A percentile compares a stretch with the other conserved stretches of the same genome.
Evolutionary conservation across 1,140 invertebrate genomes (phyloP).

Genomic region (Lordiphosa mommai): DNA sequence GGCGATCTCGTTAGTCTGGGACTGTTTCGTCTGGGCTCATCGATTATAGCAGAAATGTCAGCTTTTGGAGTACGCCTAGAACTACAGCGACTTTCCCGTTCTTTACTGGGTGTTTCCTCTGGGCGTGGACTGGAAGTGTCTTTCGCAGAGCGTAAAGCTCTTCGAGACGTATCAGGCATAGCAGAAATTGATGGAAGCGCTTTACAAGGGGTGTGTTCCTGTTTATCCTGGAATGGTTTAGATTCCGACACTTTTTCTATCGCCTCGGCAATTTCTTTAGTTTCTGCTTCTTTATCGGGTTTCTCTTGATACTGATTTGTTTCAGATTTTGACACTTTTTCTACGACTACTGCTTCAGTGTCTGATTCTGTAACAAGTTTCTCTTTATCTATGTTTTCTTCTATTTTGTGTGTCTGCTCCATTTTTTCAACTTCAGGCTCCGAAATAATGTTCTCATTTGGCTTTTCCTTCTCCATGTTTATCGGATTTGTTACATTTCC

Average conservation of each 20-base stretch:
- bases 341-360: too few species aligned
- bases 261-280: neutral
- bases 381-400: too few species aligned
- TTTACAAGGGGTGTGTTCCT: too few species aligned
- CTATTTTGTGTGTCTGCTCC: neutral
- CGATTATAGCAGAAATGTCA: neutral
- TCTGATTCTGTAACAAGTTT: too few species aligned
- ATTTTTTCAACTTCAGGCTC: too few species aligned
- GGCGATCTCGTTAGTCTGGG: conserved; percentile 28
- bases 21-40: conserved; percentile 19
- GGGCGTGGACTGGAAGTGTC: neutral
- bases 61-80: neutral
- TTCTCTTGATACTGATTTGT: too few species aligned
- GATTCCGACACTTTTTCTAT: neutral
- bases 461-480: neutral
- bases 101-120: neutral
- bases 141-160: conserved; percentile 13
- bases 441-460: too few species aligned
- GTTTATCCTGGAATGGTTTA: too few species aligned
- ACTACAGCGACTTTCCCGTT: conserved; percentile 17
- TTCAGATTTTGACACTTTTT: too few species aligned
- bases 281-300: too few species aligned
- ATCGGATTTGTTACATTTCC: neutral
- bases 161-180: conserved; percentile 1
- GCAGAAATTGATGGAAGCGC: neutral